phyloP scores from a whole-genome alignment of 2,888 invertebrate genomes.

The Harpalus rufipes region DNA sequence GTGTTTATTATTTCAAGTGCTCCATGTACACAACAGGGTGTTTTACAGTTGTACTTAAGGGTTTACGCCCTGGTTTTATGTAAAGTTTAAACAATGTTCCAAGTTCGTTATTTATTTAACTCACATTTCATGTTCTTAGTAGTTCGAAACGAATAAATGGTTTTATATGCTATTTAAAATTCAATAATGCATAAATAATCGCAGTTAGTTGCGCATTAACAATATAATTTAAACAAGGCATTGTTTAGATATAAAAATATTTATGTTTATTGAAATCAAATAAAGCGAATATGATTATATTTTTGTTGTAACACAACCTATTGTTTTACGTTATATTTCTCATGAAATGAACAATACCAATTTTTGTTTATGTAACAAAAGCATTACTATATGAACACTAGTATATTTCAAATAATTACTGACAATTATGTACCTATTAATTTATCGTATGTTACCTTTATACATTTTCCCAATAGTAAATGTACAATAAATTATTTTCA shows the following conservation, averaged over 20 bases:
- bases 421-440: too few species aligned
- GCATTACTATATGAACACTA: not conserved
- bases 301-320: too few species aligned
- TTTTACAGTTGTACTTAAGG: not conserved
- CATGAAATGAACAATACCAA: slow-evolving; percentile 3
- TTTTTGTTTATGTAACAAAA: not conserved
- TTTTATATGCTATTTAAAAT: not conserved
- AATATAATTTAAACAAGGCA: not conserved
- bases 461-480: too few species aligned
- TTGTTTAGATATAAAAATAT: not conserved
- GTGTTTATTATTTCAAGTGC: not conserved
- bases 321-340: too few species aligned
- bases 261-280: not conserved
- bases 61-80: not conserved
- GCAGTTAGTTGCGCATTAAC: not conserved
- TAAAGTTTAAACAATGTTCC: not conserved
- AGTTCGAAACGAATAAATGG: not conserved
- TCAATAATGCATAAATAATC: not conserved
- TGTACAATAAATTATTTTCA: too few species aligned
- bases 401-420: slow-evolving; percentile 1
- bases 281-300: not conserved
- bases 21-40: not conserved
- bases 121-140: not conserved
- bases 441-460: too few species aligned
- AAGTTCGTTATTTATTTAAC: not conserved